Percentiles rank a stretch among this genome's conserved stretches.
phyloP scores from a whole-genome alignment of 2,888 invertebrate genomes.

The Isoperla grammatica region DNA sequence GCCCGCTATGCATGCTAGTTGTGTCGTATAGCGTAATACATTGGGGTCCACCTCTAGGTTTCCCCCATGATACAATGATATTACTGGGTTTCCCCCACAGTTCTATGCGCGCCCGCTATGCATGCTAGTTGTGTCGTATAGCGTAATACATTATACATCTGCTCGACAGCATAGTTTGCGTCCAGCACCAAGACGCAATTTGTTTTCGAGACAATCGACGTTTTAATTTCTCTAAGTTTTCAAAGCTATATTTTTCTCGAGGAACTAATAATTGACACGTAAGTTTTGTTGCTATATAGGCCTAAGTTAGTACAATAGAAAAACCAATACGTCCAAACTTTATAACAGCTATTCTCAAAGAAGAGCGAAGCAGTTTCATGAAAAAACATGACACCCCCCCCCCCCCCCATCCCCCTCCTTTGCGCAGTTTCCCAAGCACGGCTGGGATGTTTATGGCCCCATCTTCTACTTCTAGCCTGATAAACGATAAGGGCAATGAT shows the following conservation, averaged over 20 bases:
- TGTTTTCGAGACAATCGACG: neutral
- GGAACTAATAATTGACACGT: neutral
- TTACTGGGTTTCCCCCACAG: no score
- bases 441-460: conserved; percentile 14
- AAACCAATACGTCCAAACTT: neutral
- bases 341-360: neutral
- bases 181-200: no score
- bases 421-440: neutral
- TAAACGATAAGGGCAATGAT: conserved; percentile 19
- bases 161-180: no score
- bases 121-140: no score
- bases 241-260: neutral
- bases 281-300: conserved; percentile 2
- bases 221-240: neutral
- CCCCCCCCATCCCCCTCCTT: neutral
- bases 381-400: conserved; percentile 2
- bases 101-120: no score
- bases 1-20: no score
- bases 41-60: no score
- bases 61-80: no score
- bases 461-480: conserved; percentile 19
- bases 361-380: neutral
- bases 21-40: no score
- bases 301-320: neutral
- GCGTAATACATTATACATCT: no score